A percentile compares a stretch with the other conserved stretches of the same genome.
phyloP scores from a whole-genome alignment of 2,888 invertebrate genomes.

The Caenorhabditis zanzibari region DNA sequence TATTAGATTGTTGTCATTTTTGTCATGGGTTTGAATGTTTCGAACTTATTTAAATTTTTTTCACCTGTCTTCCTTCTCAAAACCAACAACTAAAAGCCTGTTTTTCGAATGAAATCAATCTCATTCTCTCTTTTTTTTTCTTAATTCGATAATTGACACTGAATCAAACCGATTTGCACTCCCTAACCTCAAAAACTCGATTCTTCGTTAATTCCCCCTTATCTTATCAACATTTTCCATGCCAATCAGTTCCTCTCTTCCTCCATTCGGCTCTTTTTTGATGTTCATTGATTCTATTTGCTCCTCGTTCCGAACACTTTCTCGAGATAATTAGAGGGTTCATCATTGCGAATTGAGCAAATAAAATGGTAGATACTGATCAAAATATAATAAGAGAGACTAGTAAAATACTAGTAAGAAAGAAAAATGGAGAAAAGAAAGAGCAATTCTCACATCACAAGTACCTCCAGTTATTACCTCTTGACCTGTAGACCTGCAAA shows the following conservation, averaged over 20 bases:
- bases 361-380: slow-evolving; percentile 19
- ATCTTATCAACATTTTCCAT: slow-evolving; percentile 13
- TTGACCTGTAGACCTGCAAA: slow-evolving; percentile 28
- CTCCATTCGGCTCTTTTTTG: slow-evolving; percentile 42
- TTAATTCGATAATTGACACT: slow-evolving; percentile 58
- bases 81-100: neutral
- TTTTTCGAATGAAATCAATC: neutral
- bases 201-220: neutral
- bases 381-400: slow-evolving; percentile 22
- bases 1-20: too few species aligned
- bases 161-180: slow-evolving; percentile 27
- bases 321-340: slow-evolving; percentile 53
- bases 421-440: neutral
- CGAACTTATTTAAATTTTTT: neutral
- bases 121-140: neutral
- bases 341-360: slow-evolving; percentile 27
- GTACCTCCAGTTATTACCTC: slow-evolving; percentile 28
- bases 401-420: slow-evolving; percentile 16
- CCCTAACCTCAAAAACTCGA: slow-evolving; percentile 10
- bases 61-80: neutral
- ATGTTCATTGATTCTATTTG: slow-evolving; percentile 21
- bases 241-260: slow-evolving; percentile 5
- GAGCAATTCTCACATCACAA: slow-evolving; percentile 34
- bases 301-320: slow-evolving; percentile 2
- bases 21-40: too few species aligned